Evolutionary conservation across 2,888 invertebrate genomes (phyloP), one percentile per base, ranked within the genome.

Genomic region (Sisyra nigra): DNA sequence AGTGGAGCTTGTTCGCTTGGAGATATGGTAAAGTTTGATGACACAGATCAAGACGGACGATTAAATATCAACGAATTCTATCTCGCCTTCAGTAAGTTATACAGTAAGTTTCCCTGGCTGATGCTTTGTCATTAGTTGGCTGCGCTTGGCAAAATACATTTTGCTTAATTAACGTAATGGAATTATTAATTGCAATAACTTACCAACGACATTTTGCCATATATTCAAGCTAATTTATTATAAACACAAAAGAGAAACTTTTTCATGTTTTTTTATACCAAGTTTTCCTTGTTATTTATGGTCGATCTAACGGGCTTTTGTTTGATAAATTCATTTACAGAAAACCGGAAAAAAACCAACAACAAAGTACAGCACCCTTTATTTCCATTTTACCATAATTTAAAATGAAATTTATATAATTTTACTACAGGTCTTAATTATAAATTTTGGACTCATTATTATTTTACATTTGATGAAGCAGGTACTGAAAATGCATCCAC

Each of bases 81-180:
- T 58, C 69, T 73, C 50, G 80, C 81, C 45, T 82, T 82, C 63
- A 78, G 80, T 68, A 78, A 79, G 67, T 68, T 77, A 49, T 77
- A 77, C 66, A 78, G 78, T 78, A 63, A 72, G 75, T 71, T 50
- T 41, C 19, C 34, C 24, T 24, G 24, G 24, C 24, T 24, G 24
- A 24, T 24, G 24, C 24, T 24, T 24, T 24, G 24, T 24, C 24
- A 24, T 24, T 24, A 30, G 41, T 30, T 41, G 41, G 35, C 41
- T 41, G 30, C 34, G 41, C 41, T 41, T 41, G 11, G 41, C 18
- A 19, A 41, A 19, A 19, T 17, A 24, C 24, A 24, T 24, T 24
- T 34, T 14, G 15, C 6, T 8, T 14, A 7, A 34, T 8, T 4
- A 34, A 34, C 34, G 8, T 11, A 34, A 34, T n/a, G 5, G 15